A percentile compares a stretch with the other conserved stretches of the same genome.
Evolutionary conservation across 2,888 invertebrate genomes (phyloP).

Genomic region (Scelioninae gen. 2): DNA sequence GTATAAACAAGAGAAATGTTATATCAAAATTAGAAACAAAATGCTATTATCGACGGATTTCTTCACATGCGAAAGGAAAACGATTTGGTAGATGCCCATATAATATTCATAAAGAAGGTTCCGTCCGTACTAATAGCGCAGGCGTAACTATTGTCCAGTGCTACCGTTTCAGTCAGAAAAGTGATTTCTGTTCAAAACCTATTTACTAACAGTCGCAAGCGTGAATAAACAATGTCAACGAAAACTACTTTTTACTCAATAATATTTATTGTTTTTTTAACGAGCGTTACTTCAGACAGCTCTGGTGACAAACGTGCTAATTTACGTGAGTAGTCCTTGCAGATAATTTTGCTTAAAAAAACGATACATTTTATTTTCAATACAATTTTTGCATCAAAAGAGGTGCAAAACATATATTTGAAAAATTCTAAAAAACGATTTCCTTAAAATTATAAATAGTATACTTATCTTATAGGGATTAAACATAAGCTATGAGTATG

Average conservation of each 20-base stretch:
- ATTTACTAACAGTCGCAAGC: conserved; percentile 57
- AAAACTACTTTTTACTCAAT: conserved; percentile 46
- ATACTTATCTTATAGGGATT: too few relatives aligned
- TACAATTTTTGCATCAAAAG: too few relatives aligned
- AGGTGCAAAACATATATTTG: too few relatives aligned
- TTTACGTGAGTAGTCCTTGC: conserved; percentile 64
- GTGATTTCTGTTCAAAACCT: conserved; percentile 59
- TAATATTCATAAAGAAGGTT: conserved; percentile 69
- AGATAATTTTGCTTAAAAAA: conserved; percentile 26
- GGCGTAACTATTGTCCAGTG: conserved; percentile 63
- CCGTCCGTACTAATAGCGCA: conserved; percentile 63
- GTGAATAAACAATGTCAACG: conserved; percentile 61
- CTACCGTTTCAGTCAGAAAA: conserved; percentile 59
- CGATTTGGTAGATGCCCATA: conserved; percentile 68
- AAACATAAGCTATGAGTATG: too few relatives aligned
- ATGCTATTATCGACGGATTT: too few relatives aligned
- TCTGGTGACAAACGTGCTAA: conserved; percentile 61
- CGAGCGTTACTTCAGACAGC: conserved; percentile 57
- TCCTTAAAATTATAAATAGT: too few relatives aligned
- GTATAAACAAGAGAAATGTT: too few relatives aligned
- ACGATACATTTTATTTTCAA: too few relatives aligned
- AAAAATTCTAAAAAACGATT: too few relatives aligned
- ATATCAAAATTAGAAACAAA: too few relatives aligned
- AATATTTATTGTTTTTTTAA: conserved; percentile 51
- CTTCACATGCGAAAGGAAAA: conserved; percentile 64